Evolutionary conservation across 35 echinoderm and acorn worm species (phyloP).

Genomic region (Acanthaster planci): DNA sequence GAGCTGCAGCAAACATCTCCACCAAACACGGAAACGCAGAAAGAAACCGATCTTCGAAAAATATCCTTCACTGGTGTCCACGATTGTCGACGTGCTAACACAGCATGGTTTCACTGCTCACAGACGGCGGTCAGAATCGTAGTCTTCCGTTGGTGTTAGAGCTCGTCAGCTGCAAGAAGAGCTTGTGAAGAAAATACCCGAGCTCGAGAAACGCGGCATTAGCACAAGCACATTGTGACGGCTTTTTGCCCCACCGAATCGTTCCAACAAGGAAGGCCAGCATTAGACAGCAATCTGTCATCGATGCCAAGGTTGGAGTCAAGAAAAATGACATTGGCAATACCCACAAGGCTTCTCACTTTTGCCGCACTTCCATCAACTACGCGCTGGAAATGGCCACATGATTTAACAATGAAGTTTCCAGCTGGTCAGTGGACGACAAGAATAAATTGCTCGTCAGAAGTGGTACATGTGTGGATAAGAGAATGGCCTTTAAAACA

Average conservation of each 20-base stretch:
- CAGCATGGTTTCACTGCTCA: conserved; percentile 2
- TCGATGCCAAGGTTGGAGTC: conserved; percentile 13
- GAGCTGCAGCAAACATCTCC: too few species aligned
- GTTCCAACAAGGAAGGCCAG: background rate
- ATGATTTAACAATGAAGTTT: background rate
- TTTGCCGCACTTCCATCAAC: conserved; percentile 15
- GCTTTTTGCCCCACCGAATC: conserved; percentile 3
- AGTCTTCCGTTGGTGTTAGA: background rate
- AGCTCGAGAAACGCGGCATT: too few species aligned
- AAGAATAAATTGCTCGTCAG: conserved; percentile 27
- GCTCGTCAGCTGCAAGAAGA: too few species aligned
- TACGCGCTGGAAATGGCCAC: conserved; percentile 28
- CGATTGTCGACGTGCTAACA: background rate
- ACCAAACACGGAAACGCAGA: too few species aligned
- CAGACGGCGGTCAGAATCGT: background rate
- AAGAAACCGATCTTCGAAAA: too few species aligned
- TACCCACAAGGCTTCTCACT: background rate
- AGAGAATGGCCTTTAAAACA: background rate
- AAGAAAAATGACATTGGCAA: conserved; percentile 4
- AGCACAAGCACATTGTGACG: background rate
- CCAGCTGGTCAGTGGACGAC: conserved; percentile 5
- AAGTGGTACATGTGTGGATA: conserved; percentile 21
- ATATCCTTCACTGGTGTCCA: too few species aligned
- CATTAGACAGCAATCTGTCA: background rate
- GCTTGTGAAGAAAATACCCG: too few species aligned